Evolutionary conservation across 2,113 vertebrate species (phyloP).

Genomic region (Cebidichthys violaceus): DNA sequence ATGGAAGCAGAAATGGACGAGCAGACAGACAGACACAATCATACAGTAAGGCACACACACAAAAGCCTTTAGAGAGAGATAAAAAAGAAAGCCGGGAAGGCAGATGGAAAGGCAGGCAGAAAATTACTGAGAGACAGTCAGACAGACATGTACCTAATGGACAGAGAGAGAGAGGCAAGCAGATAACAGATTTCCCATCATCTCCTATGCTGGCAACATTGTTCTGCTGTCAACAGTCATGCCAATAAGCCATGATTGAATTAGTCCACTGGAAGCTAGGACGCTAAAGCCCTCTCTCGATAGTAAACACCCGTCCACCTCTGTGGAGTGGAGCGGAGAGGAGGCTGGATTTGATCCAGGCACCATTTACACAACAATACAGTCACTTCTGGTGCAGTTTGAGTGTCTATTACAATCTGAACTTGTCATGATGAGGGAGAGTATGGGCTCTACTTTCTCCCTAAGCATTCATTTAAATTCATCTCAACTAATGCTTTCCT

Average conservation of each 20-base stretch:
- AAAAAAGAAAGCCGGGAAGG: slow-evolving; percentile 20
- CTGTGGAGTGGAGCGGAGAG: slow-evolving; percentile 40
- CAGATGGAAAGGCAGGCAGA: slow-evolving; percentile 36
- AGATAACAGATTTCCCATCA: slow-evolving; percentile 70
- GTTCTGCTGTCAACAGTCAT: slow-evolving; percentile 73
- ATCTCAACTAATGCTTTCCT: slow-evolving; percentile 56
- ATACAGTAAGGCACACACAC: slow-evolving; percentile 29
- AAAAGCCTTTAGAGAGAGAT: slow-evolving; percentile 35
- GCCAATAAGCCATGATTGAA: slow-evolving; percentile 77
- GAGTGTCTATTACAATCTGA: slow-evolving; percentile 66
- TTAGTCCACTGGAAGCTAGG: slow-evolving; percentile 69
- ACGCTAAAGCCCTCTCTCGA: slow-evolving; percentile 55
- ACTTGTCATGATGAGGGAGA: slow-evolving; percentile 45
- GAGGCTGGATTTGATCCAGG: slow-evolving; percentile 67
- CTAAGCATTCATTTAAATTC: slow-evolving; percentile 62
- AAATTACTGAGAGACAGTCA: slow-evolving; percentile 53
- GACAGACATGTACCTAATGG: slow-evolving; percentile 64
- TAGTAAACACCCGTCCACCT: slow-evolving; percentile 70
- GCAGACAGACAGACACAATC: slow-evolving; percentile 35
- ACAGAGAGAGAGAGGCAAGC: slow-evolving; percentile 52
- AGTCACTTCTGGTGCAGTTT: slow-evolving; percentile 61
- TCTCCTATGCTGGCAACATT: slow-evolving; percentile 61
- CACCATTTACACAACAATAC: slow-evolving; percentile 73
- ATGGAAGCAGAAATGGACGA: slow-evolving; percentile 29
- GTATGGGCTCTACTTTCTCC: slow-evolving; percentile 26